Evolutionary conservation across 2,888 invertebrate genomes (phyloP), one percentile per base, ranked within the genome.

Genomic region (Hipparchia semele): DNA sequence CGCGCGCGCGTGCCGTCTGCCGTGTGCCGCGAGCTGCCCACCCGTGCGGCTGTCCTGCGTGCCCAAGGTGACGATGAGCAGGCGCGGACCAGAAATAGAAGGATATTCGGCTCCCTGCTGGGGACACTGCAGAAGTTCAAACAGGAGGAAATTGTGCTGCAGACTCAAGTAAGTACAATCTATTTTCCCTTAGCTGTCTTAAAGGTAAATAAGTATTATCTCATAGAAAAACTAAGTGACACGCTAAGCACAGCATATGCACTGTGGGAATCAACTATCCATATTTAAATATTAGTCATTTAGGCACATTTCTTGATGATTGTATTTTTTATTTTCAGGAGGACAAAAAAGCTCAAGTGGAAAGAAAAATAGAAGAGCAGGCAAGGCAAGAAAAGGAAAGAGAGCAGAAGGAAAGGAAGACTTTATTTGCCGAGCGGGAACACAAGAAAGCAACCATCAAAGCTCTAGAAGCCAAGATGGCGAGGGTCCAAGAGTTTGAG

Each of bases 81-180:
- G 83, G 97, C 96, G 23, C 94, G 96, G 75, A 97, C 95, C 45
- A 94, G 99, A 78, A 99, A 99, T 90, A 95, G 97, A 77, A 95
- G 99, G 73, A 99, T 99, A 97, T 99, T 99, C 93, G 99, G 99
- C 8, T 97, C 99, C 33, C 94, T 99, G 61, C 91, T 99, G 70
- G 99, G 99, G 5, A 99, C 99, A 12, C 90, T 99, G 80, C 98
- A 99, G 86, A 98, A 98, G 88, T 99, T 99, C 87, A 97, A 98
- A 82, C 98, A 98, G 84, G 99, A 99, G 85, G 98, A 99, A 90
- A 98, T 98, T 72, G 96, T 96, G 71, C 92, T 98, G 78, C 98
- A 98, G 88, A 96, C 97, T 81, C 98, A 97, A 94, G 93, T 92
- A 70, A 68, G 9, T 4, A 0, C 6, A 23, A 23, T 23, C 23